Evolutionary conservation across 2,797 vertebrate species (phyloP), one percentile per base, ranked within the genome.

Genomic region (Hoplostethus mediterraneus): DNA sequence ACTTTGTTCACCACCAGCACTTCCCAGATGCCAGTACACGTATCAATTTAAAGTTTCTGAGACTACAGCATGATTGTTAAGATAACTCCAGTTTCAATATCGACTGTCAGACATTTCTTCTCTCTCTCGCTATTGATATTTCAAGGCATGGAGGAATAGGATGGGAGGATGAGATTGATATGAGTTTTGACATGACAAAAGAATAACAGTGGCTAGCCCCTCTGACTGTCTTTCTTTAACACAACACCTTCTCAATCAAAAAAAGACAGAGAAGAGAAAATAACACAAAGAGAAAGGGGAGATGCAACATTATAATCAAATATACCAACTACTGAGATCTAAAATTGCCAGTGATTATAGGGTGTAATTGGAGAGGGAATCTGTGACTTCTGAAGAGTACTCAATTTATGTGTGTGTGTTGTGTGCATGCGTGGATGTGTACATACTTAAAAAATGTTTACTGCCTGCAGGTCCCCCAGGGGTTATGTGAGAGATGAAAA

Each of bases 401-500:
- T 75, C 70, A 49, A 9, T 73, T 53, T 36, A 12, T 54, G 2
- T 71, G 8, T 61, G 17, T 59, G 17, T 60, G 36, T 65, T 52
- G 13, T 61, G 16, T 56, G 33, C 17, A 1, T 71, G 55, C 68
- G 31, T 45, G 31, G 51, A 25, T 51, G 8, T 16, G 30, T 51
- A 17, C 56, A 75, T 73, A 63, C n/a, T 68, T 73, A 51, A 78
- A 63, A 42, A 75, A 63, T 84, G 68, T 83, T 86, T 80, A 80
- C 75, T 68, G 25, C 75, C 28, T 75, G 36, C 55, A 75, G 54
- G 54, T 79, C 74, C 80, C 85, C 62, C 14, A n/a, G 56, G 78
- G 83, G 73, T 72, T 73, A 81, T 68, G 55, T 48, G 33, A 73
- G 47, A 85, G 70, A 87, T 83, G 81, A 87, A 87, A 78, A 80